Conservation (phyloP, 2,113 vertebrate species). For the Callionymus lyra region DNA sequence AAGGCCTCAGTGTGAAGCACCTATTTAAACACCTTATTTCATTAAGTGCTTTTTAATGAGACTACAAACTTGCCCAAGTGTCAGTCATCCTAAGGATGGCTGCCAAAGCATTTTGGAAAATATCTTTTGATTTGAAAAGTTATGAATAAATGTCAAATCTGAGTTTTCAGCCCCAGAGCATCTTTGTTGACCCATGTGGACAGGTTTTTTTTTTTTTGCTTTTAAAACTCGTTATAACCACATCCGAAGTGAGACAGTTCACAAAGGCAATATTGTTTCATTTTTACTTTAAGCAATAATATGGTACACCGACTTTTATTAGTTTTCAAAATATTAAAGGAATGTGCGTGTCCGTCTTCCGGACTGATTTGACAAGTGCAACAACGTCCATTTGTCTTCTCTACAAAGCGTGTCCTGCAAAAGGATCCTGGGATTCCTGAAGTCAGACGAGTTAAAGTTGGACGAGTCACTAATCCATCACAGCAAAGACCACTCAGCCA, state of each 20-base stretch:
- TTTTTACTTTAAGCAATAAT: slow-evolving; percentile 9
- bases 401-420: no score
- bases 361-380: slow-evolving; percentile 5
- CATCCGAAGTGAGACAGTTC: slow-evolving; percentile 16
- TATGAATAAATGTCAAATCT: slow-evolving; percentile 20
- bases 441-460: no score
- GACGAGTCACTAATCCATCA: no score
- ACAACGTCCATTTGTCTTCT: no score
- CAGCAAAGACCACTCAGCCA: no score
- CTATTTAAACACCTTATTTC: slow-evolving; percentile 61
- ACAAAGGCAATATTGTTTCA: slow-evolving; percentile 13
- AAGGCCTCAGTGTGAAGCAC: slow-evolving; percentile 48
- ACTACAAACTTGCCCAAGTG: slow-evolving; percentile 45
- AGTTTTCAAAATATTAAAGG: slow-evolving; percentile 13
- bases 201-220: slow-evolving; percentile 14
- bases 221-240: slow-evolving; percentile 10
- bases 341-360: slow-evolving; percentile 1
- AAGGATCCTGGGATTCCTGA: no score
- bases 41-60: slow-evolving; percentile 59
- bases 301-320: slow-evolving; percentile 10
- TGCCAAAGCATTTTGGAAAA: slow-evolving; percentile 36
- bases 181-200: slow-evolving; percentile 22
- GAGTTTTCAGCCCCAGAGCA: slow-evolving; percentile 20
- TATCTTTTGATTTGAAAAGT: slow-evolving; percentile 27
- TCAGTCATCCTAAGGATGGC: slow-evolving; percentile 44